Evolutionary conservation across 1,140 invertebrate genomes (phyloP).

Genomic region (Gryon sp.): DNA sequence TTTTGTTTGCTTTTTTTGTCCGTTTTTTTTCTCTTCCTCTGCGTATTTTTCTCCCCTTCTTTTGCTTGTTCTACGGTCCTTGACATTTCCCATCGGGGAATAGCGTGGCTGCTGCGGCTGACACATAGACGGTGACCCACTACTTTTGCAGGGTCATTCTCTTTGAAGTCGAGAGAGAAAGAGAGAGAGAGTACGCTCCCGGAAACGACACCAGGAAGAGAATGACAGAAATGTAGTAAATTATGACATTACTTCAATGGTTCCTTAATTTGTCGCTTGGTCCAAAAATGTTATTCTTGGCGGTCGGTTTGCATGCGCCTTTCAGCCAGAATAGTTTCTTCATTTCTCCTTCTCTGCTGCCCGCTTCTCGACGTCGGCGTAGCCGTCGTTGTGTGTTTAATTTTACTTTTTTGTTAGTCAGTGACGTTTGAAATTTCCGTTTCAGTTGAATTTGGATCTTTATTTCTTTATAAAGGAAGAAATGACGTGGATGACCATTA

Average conservation of each 20-base stretch:
- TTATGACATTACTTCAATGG: conserved; percentile 49
- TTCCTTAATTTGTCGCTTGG: conserved; percentile 44
- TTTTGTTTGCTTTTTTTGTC: too few relatives aligned
- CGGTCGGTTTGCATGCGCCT: conserved; percentile 16
- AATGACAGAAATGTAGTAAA: conserved; percentile 45
- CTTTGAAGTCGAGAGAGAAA: conserved; percentile 45
- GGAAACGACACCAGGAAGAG: conserved; percentile 40
- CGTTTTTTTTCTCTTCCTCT: background rate
- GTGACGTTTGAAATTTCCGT: too few relatives aligned
- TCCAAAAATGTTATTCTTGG: conserved; percentile 49
- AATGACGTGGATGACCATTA: too few relatives aligned
- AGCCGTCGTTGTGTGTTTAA: background rate
- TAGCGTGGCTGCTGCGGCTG: conserved; percentile 45
- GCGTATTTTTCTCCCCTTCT: background rate
- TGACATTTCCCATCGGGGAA: conserved; percentile 23
- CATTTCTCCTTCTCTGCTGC: background rate
- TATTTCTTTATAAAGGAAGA: too few relatives aligned
- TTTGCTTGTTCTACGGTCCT: background rate
- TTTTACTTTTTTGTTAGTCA: too few relatives aligned
- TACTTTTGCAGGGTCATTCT: conserved; percentile 46
- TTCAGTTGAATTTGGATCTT: too few relatives aligned
- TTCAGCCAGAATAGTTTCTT: conserved; percentile 9
- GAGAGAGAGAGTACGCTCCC: conserved; percentile 12
- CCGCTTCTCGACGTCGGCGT: too few relatives aligned
- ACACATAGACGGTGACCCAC: conserved; percentile 56